Evolutionary conservation across 2,113 vertebrate species (phyloP), one percentile per base, ranked within the genome.

Genomic region (Sebastes schlegelii): DNA sequence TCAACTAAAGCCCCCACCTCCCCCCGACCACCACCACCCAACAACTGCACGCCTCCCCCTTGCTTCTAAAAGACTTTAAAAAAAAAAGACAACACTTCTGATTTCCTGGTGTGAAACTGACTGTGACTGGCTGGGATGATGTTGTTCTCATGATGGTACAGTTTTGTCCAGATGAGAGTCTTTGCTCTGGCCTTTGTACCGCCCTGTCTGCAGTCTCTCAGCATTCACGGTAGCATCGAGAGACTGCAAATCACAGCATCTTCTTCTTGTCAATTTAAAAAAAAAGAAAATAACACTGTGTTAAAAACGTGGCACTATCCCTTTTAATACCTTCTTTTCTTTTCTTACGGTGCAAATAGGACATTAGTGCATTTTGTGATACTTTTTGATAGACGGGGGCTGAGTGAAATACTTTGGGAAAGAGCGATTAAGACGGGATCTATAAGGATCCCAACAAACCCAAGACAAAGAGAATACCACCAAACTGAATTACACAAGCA

Each of bases 271-370:
- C 84, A 81, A 83, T 85, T 77, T 12, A 70, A 72, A 75, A 68
- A 57, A 62, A 61, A 69, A 19, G 67, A 77, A 77, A 51, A 77
- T 8, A 92, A 78, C 91, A 93, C 92, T 94, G 92, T 93, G 91
- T 91, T 89, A 26, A 83, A 34, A 84, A 86, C 19, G 72, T 85
- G 70, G 89, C 93, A 92, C 89, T 91, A 81, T 92, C 89, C 92
- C 93, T 92, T 92, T 93, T 80, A 90, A 91, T 79, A 80, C 61
- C 45, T 66, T 84, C 3, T 80, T 84, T 84, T 74, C 45, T 72
- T 77, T 84, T 85, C 82, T 80, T 88, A 89, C 2, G 61, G 81
- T 90, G 87, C 77, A 86, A 86, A 77, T 72, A 74, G 65, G 71
- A 90, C 63, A 80, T 85, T 68, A 51, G 82, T 86, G 77, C 65